Evolutionary conservation across 2,888 invertebrate species (phyloP).

Genomic region (Brachynemurus nebulosus): DNA sequence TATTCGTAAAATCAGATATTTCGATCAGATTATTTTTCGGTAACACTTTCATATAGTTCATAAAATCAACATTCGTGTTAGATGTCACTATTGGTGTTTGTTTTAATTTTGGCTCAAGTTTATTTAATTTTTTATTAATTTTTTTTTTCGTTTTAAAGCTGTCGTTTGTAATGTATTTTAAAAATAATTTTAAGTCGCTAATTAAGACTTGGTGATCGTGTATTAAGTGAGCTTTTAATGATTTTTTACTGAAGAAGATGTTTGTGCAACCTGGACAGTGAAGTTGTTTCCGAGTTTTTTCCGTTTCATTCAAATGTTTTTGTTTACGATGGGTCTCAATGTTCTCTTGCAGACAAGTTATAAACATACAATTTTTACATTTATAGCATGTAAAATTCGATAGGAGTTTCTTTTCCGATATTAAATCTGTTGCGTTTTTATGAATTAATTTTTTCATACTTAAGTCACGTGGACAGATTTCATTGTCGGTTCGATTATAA

Average conservation of each 20-base stretch:
- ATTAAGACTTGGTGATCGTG: conserved; percentile 54
- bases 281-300: conserved; percentile 39
- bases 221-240: conserved; percentile 46
- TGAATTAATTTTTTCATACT: not conserved
- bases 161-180: not conserved
- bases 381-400: conserved; percentile 29
- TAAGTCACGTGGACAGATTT: conserved; percentile 4
- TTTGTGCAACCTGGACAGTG: conserved; percentile 55
- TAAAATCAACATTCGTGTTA: not conserved
- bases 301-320: conserved; percentile 36
- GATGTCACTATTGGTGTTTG: not conserved
- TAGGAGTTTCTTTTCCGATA: too few relatives aligned
- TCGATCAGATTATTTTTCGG: too few relatives aligned
- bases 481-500: not conserved
- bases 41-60: too few relatives aligned
- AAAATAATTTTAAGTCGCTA: conserved; percentile 32
- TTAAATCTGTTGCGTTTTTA: conserved; percentile 24
- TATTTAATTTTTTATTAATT: not conserved
- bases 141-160: not conserved
- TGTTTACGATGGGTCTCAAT: conserved; percentile 28
- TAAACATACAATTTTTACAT: conserved; percentile 30
- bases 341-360: conserved; percentile 28
- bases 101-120: not conserved
- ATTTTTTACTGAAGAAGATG: conserved; percentile 46
- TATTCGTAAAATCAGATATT: too few relatives aligned